Evolutionary conservation across 2,797 vertebrate species (phyloP).

Genomic region (Tauraco hartlaubi): DNA sequence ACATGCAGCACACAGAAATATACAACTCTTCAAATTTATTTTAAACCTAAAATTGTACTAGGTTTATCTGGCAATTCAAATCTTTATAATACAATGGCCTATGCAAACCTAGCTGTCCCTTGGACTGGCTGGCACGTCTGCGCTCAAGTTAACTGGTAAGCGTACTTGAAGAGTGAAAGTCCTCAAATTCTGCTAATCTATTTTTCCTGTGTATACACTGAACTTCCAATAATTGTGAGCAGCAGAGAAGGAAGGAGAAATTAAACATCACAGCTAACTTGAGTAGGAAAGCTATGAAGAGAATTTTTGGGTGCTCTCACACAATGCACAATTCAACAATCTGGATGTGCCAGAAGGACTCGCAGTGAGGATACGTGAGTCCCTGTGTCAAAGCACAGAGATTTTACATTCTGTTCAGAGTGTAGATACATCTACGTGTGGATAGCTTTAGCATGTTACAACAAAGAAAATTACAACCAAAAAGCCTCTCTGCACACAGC

Average conservation of each 20-base stretch:
- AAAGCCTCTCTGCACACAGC: neutral
- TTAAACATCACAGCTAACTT: neutral
- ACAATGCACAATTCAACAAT: neutral
- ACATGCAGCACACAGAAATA: neutral
- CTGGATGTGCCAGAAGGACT: neutral
- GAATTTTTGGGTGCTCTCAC: neutral
- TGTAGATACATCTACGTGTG: neutral
- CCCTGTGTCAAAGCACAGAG: neutral
- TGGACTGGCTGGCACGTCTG: neutral
- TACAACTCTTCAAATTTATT: neutral
- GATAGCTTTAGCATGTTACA: neutral
- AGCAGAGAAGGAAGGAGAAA: neutral
- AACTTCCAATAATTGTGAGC: neutral
- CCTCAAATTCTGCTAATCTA: neutral
- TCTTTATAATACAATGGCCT: neutral
- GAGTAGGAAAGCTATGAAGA: neutral
- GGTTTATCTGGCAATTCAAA: neutral
- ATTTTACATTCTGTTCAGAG: neutral
- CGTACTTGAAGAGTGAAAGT: neutral
- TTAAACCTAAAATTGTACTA: neutral
- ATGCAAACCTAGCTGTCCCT: neutral
- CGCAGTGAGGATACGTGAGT: neutral
- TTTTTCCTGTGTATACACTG: neutral
- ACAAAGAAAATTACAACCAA: neutral
- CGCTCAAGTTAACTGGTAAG: neutral